A percentile compares a stretch with the other conserved stretches of the same genome.
Conservation (phyloP, 2,888 invertebrate genomes). For the Frankliniella intonsa region DNA sequence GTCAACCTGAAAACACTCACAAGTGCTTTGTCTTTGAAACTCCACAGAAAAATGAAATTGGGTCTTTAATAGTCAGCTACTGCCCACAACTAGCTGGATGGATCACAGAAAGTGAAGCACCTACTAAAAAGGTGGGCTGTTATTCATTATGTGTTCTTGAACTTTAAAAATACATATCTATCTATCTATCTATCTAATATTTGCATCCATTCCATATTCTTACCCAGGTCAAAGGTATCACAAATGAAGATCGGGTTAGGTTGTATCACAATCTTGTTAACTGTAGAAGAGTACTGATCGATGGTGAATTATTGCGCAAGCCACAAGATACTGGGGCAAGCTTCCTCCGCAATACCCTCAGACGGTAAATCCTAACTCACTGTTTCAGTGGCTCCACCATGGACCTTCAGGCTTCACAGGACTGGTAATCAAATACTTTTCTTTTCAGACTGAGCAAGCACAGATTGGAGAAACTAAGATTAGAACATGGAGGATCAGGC, state of each 20-base stretch:
- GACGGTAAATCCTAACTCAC: conserved; percentile 52
- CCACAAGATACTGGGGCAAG: conserved; percentile 80
- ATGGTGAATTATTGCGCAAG: conserved; percentile 74
- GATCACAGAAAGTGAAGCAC: conserved; percentile 68
- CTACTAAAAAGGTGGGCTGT: conserved; percentile 41
- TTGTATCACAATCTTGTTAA: conserved; percentile 82
- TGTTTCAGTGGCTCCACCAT: not conserved
- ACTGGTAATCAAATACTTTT: not conserved
- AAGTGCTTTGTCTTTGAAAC: conserved; percentile 94
- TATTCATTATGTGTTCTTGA: conserved; percentile 17
- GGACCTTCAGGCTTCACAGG: not conserved
- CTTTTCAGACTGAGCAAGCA: conserved; percentile 63
- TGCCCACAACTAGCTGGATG: conserved; percentile 79
- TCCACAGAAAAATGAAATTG: conserved; percentile 83
- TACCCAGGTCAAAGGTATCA: conserved; percentile 59
- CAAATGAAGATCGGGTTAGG: conserved; percentile 81
- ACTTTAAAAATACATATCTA: not conserved
- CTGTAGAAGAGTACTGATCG: conserved; percentile 75
- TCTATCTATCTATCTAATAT: no score
- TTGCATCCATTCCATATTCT: no score
- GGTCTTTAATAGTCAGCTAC: conserved; percentile 86
- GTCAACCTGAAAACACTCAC: conserved; percentile 51
- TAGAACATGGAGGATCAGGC: conserved; percentile 57
- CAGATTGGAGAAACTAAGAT: conserved; percentile 69
- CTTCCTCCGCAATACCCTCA: conserved; percentile 80